Evolutionary conservation across 2,113 vertebrate genomes (phyloP).

Genomic region (Okapia johnstoni): DNA sequence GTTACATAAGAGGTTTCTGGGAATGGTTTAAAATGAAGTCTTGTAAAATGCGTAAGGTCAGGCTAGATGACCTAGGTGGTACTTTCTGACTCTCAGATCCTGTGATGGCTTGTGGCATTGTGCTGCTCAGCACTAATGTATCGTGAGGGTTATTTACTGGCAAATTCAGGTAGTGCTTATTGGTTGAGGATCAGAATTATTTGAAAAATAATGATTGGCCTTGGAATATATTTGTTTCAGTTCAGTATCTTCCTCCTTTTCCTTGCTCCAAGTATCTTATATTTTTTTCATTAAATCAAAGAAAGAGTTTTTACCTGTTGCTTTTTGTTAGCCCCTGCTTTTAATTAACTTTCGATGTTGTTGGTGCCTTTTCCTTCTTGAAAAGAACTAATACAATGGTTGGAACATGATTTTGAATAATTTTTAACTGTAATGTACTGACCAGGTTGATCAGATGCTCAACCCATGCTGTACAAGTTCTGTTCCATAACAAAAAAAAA

Average conservation of each 20-base stretch:
- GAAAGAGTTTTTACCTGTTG: not conserved
- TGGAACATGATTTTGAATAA: not conserved
- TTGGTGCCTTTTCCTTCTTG: not conserved
- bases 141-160: slow-evolving; percentile 46
- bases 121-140: slow-evolving; percentile 42
- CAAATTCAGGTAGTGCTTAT: not conserved
- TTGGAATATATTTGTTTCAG: not conserved
- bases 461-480: not conserved
- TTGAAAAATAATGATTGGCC: slow-evolving; percentile 10
- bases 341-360: not conserved
- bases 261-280: not conserved
- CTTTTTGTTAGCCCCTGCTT: not conserved
- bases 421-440: not conserved
- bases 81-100: slow-evolving; percentile 48
- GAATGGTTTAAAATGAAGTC: slow-evolving; percentile 59
- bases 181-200: slow-evolving; percentile 35
- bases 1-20: slow-evolving; percentile 71
- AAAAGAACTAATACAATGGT: not conserved
- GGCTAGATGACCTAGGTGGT: slow-evolving; percentile 56
- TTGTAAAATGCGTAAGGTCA: slow-evolving; percentile 60
- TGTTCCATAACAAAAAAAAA: not conserved
- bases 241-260: not conserved
- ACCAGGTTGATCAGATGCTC: not conserved
- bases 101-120: slow-evolving; percentile 41
- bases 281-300: not conserved